phyloP scores from a whole-genome alignment of 1,140 invertebrate species.

The Heliconius hermathena region DNA sequence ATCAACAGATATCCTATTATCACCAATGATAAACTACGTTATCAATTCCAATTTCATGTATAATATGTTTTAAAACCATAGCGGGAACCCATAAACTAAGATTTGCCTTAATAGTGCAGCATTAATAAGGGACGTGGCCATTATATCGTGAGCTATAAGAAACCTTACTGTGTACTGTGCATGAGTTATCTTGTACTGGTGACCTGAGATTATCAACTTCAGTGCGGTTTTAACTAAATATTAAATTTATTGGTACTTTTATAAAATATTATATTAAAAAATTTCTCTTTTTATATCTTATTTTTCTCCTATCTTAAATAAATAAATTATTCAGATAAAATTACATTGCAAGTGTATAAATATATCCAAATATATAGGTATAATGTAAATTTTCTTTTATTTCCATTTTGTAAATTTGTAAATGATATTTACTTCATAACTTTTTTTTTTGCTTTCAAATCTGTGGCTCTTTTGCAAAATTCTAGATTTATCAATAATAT shows the following conservation, averaged over 20 bases:
- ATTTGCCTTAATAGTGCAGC: constrained; percentile 59
- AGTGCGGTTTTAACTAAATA: neutral
- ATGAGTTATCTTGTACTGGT: constrained; percentile 51
- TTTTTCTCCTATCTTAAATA: no score
- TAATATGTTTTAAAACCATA: constrained; percentile 23
- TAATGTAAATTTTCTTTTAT: no score
- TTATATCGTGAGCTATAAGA: constrained; percentile 47
- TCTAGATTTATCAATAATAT: no score
- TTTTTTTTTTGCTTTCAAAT: no score
- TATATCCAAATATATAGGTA: no score
- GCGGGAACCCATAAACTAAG: constrained; percentile 49
- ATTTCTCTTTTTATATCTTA: no score
- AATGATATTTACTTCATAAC: no score
- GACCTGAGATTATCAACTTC: constrained; percentile 37
- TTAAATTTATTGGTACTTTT: neutral
- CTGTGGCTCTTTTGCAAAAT: no score
- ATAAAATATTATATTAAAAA: neutral
- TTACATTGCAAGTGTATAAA: no score
- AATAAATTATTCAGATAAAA: no score
- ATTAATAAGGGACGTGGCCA: constrained; percentile 61
- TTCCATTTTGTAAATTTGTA: no score
- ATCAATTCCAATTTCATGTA: neutral
- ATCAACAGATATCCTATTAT: neutral
- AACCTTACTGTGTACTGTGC: constrained; percentile 37
- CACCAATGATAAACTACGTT: neutral